Evolutionary conservation across 2,888 invertebrate species (phyloP).

Genomic region (Drosophila longiperda): DNA sequence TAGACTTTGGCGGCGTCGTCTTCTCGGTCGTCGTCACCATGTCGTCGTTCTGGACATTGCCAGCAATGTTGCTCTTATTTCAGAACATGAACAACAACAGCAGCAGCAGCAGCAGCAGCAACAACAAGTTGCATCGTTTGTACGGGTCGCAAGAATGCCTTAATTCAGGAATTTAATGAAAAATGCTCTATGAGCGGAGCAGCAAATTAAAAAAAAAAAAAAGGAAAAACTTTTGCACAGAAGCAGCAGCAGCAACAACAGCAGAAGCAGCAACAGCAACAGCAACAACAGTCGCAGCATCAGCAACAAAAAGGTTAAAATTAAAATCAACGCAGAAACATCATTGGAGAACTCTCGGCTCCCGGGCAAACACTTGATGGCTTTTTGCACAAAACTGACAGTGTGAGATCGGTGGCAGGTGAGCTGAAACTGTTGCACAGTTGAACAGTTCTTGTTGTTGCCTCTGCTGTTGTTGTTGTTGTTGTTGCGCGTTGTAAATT

Average conservation of each 20-base stretch:
- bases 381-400: slow-evolving; percentile 55
- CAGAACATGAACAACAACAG: slow-evolving; percentile 64
- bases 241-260: slow-evolving; percentile 39
- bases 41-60: slow-evolving; percentile 72
- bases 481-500: slow-evolving; percentile 78
- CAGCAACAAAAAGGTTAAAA: slow-evolving; percentile 70
- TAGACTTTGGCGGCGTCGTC: slow-evolving; percentile 58
- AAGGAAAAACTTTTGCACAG: slow-evolving; percentile 66
- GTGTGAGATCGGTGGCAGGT: slow-evolving; percentile 78
- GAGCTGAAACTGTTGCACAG: slow-evolving; percentile 46
- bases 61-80: slow-evolving; percentile 76
- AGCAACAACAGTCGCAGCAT: slow-evolving; percentile 18
- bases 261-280: slow-evolving; percentile 10
- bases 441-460: slow-evolving; percentile 23
- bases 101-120: slow-evolving; percentile 37
- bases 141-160: slow-evolving; percentile 70
- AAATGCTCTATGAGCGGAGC: slow-evolving; percentile 76
- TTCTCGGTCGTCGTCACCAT: slow-evolving; percentile 64
- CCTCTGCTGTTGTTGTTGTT: slow-evolving; percentile 25
- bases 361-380: slow-evolving; percentile 53
- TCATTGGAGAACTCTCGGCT: slow-evolving; percentile 47
- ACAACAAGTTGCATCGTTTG: slow-evolving; percentile 59
- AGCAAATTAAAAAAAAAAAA: slow-evolving; percentile 72
- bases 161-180: slow-evolving; percentile 82
- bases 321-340: slow-evolving; percentile 70